Evolutionary conservation across 1,140 invertebrate species (phyloP), one percentile per base, ranked within the genome.

Genomic region (Conopomorpha cramerella): DNA sequence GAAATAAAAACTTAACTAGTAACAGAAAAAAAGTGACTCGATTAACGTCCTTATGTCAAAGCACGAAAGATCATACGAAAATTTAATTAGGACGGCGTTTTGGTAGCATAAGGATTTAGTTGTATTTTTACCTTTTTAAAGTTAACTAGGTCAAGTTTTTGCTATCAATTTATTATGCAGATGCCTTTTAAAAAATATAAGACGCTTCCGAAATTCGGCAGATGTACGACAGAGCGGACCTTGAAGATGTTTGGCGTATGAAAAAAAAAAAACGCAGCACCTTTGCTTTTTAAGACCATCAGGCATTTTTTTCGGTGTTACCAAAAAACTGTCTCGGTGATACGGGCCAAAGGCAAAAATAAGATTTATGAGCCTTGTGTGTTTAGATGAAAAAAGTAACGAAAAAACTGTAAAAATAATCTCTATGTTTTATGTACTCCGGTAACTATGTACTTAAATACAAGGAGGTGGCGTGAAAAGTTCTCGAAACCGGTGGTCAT

Each of bases 111-210:
- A 23, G 4, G 19, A 6, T 6, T 23, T 4, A 23, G 10, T 6
- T 23, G 4, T 23, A 23, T 6, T 6, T 23, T 23, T 23, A 6
- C 19, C 4, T 23, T 23, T 70, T 63, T 60, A 52, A 70, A 55
- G 43, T 55, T 64, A 65, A 60, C 51, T 74, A 67, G 70, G 70
- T 74, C 61, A 71, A 55, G 36, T 74, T 74, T 74, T 74, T 74
- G 59, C 59, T 60, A 64, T 61, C 51, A 66, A 60, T 73, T 64
- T 54, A 55, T 58, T 74, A 74, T 74, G 70, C 66, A 74, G 66
- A 74, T 74, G 67, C 48, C 49, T 53, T 53, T 59, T 62, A 56
- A 64, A 62, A 60, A 61, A n/a, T n/a, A n/a, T 48, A 60, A 46
- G 46, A 52, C 34, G 50, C 48, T 59, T 57, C 45, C 46, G 52